Evolutionary conservation across 2,113 vertebrate genomes (phyloP).

Genomic region (Dipodomys ordii): DNA sequence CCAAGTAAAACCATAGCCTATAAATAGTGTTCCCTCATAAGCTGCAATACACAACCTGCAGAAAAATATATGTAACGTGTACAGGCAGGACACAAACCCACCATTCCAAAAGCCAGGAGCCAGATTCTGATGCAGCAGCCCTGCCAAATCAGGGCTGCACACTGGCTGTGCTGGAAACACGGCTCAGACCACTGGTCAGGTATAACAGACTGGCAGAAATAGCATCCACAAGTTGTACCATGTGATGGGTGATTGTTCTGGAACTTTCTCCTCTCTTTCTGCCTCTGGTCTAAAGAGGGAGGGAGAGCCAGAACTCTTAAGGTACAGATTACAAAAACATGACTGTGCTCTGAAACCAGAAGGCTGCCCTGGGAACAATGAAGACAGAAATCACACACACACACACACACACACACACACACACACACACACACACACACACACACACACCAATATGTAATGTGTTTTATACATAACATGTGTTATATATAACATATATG

Average conservation of each 20-base stretch:
- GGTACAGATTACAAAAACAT: too few relatives aligned
- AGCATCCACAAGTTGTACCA: neutral
- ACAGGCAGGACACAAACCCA: neutral
- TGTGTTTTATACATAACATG: too few relatives aligned
- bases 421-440: too few relatives aligned
- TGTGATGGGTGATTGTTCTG: neutral
- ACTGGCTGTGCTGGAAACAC: neutral
- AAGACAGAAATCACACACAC: neutral
- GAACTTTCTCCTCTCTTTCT: neutral
- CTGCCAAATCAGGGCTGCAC: neutral
- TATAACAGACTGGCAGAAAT: neutral
- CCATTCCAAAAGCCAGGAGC: too few relatives aligned
- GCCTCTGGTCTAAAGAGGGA: neutral
- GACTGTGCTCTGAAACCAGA: rapidly evolving
- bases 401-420: neutral
- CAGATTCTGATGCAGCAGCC: too few relatives aligned
- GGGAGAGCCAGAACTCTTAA: neutral
- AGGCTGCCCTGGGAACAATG: neutral
- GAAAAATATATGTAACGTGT: rapidly evolving
- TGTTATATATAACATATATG: too few relatives aligned
- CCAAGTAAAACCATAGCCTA: neutral
- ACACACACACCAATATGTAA: too few relatives aligned
- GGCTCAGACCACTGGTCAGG: neutral
- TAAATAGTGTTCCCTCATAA: neutral
- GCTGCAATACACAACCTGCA: neutral